Evolutionary conservation across 2,113 vertebrate genomes (phyloP).

Genomic region (Xyrauchen texanus): DNA sequence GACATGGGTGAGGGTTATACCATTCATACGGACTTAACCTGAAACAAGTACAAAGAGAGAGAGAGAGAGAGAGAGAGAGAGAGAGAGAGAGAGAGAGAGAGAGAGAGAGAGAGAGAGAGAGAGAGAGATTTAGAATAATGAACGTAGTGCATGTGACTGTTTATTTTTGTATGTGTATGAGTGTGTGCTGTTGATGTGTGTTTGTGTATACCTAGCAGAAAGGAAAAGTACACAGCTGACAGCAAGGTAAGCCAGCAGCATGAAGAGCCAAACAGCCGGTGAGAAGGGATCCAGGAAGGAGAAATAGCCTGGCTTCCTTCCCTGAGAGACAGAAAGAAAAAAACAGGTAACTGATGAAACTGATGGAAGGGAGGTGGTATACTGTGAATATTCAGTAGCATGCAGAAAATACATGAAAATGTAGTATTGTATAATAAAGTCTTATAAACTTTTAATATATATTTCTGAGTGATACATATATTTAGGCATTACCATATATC

Average conservation of each 20-base stretch:
- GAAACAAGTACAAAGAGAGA: background rate
- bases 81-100: slow-evolving; percentile 14
- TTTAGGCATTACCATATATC: too few relatives aligned
- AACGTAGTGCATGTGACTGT: background rate
- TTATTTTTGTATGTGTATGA: background rate
- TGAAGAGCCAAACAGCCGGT: slow-evolving; percentile 94
- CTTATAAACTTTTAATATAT: too few relatives aligned
- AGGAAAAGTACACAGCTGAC: slow-evolving; percentile 93
- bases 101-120: slow-evolving; percentile 9
- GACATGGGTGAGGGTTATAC: slow-evolving; percentile 91
- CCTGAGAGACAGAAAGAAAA: slow-evolving; percentile 68
- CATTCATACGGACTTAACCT: slow-evolving; percentile 92
- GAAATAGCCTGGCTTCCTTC: slow-evolving; percentile 91
- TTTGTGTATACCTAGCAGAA: slow-evolving; percentile 81
- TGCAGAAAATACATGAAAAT: too few relatives aligned
- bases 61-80: slow-evolving; percentile 8
- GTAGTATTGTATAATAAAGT: too few relatives aligned
- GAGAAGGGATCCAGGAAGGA: slow-evolving; percentile 95
- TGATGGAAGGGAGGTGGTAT: slow-evolving; percentile 3
- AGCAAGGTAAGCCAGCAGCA: slow-evolving; percentile 90
- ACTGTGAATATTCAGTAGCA: slow-evolving; percentile 2
- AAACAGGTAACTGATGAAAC: slow-evolving; percentile 40
- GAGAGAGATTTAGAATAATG: background rate
- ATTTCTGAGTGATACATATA: too few relatives aligned
- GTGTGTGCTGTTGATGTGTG: slow-evolving; percentile 25